These are phyloP conservation scores for Panagrolaimus sp. DNA, from an alignment of 1,140 invertebrate genomes.

Conservation along the genomic window DNA sequence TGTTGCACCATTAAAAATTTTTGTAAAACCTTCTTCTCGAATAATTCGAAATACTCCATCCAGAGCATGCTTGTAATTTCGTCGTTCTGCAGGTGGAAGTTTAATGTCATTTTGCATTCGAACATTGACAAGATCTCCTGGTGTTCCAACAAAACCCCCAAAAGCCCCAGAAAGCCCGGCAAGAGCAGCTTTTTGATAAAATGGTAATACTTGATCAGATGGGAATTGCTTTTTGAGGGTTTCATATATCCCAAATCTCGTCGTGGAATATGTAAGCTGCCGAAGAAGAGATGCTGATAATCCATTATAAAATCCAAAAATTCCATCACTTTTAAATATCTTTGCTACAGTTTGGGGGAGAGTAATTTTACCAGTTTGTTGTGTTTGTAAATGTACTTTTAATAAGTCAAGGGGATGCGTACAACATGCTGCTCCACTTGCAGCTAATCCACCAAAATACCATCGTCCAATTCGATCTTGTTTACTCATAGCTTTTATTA, in stretches of 20 bases:
- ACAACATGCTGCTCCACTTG: constrained; percentile 80
- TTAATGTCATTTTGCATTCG: constrained; percentile 99
- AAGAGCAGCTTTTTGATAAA: constrained; percentile 70
- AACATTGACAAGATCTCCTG: constrained; percentile 94
- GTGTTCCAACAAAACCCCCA: constrained; percentile 85
- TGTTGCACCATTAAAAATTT: constrained; percentile 65
- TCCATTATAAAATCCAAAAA: constrained; percentile 89
- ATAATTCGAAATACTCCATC: constrained; percentile 81
- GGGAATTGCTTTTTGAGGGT: constrained; percentile 60
- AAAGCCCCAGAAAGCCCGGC: constrained; percentile 73
- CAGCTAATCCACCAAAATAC: constrained; percentile 71
- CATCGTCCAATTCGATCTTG: constrained; percentile 42
- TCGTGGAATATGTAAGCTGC: constrained; percentile 89
- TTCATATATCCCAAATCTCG: constrained; percentile 95
- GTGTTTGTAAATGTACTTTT: constrained; percentile 90
- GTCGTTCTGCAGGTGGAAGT: constrained; percentile 73
- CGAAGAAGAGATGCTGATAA: constrained; percentile 86
- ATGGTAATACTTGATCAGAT: constrained; percentile 62
- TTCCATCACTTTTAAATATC: constrained; percentile 62
- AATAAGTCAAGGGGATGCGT: constrained; percentile 73
- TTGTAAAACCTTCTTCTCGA: constrained; percentile 70
- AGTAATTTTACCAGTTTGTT: constrained; percentile 74
- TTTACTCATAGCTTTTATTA: no score
- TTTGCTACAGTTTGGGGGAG: constrained; percentile 67
- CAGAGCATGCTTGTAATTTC: constrained; percentile 96